phyloP scores from a whole-genome alignment of 2,113 vertebrate species.

The Smithornis capensis region DNA sequence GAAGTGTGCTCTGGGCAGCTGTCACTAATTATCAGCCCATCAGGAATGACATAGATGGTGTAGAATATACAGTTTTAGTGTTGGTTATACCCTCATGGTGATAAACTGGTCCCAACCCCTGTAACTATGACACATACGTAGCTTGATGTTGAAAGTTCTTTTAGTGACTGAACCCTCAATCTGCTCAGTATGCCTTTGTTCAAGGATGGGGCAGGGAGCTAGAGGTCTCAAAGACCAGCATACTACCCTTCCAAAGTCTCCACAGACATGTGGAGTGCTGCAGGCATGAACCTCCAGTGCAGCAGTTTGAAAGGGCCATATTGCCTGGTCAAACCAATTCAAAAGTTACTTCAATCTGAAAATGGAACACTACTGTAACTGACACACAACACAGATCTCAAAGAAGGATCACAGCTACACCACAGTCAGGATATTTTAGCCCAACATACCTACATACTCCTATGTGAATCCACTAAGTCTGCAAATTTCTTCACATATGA shows the following conservation, averaged over 20 bases:
- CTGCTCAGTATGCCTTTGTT: not conserved
- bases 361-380: not conserved
- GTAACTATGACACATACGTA: too few relatives aligned
- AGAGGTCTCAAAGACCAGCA: not conserved
- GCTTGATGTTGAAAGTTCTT: not conserved
- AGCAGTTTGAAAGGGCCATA: not conserved
- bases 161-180: not conserved
- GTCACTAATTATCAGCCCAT: too few relatives aligned
- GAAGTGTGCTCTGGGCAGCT: too few relatives aligned
- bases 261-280: accelerated
- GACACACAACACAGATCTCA: not conserved
- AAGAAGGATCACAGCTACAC: not conserved
- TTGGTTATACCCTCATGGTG: too few relatives aligned
- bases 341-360: not conserved
- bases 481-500: not conserved
- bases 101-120: too few relatives aligned
- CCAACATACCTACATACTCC: not conserved
- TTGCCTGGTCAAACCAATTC: not conserved
- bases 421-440: not conserved
- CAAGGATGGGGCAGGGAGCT: not conserved
- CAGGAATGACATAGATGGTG: too few relatives aligned
- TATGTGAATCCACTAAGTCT: not conserved
- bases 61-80: too few relatives aligned
- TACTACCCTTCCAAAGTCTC: not conserved
- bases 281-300: not conserved